Conservation (phyloP, 2,888 invertebrate species). For the Tenodera sinensis region DNA sequence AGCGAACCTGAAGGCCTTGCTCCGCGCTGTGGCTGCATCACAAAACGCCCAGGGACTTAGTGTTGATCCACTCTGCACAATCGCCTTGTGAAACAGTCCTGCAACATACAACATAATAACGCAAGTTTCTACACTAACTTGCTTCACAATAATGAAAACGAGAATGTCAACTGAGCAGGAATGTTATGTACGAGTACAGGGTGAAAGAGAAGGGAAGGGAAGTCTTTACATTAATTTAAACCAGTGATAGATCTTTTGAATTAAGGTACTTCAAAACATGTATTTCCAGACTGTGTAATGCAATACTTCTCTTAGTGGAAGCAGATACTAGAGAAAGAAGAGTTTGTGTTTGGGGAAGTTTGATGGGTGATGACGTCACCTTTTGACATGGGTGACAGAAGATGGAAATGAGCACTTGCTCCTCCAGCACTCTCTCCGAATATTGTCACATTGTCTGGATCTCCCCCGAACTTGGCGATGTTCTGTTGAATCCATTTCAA, state of each 20-base stretch:
- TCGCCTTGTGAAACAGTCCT: slow-evolving; percentile 36
- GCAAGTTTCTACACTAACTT: too few relatives aligned
- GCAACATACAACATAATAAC: not conserved
- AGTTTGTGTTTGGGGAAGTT: too few relatives aligned
- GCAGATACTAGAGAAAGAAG: too few relatives aligned
- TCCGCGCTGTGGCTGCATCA: not conserved
- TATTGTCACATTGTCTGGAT: slow-evolving; percentile 12
- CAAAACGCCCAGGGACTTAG: slow-evolving; percentile 34
- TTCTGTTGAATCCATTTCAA: not conserved
- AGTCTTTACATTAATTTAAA: too few relatives aligned
- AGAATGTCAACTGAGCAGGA: too few relatives aligned
- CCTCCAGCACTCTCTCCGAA: slow-evolving; percentile 19
- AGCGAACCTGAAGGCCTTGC: slow-evolving; percentile 27
- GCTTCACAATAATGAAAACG: too few relatives aligned
- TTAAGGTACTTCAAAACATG: too few relatives aligned
- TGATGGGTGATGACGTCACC: not conserved
- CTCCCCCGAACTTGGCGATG: slow-evolving; percentile 8
- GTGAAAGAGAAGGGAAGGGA: too few relatives aligned
- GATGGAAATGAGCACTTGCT: not conserved
- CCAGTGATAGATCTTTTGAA: too few relatives aligned
- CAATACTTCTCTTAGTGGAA: too few relatives aligned
- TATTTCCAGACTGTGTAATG: too few relatives aligned
- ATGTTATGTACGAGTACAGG: too few relatives aligned
- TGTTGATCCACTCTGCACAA: slow-evolving; percentile 35
- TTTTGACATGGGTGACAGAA: slow-evolving; percentile 11